Conservation (phyloP, 1,140 invertebrate genomes). For the Choristoneura fumiferana region DNA sequence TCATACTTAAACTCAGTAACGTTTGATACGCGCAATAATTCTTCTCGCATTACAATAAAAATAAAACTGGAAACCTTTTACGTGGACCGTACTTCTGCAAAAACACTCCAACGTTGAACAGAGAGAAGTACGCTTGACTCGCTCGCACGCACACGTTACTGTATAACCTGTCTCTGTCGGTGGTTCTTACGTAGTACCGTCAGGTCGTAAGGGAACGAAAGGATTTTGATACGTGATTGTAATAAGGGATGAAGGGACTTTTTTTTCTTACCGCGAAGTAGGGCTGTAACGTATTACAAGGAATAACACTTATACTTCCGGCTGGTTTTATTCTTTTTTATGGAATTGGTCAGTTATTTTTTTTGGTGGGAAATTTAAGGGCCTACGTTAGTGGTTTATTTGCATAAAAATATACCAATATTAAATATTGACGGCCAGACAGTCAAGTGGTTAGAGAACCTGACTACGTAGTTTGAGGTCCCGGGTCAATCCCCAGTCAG, state of each 20-base stretch:
- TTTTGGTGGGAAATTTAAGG: no score
- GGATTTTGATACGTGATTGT: conserved; percentile 1
- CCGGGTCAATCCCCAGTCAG: no score
- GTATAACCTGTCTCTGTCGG: neutral
- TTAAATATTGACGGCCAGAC: no score
- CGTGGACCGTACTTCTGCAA: conserved; percentile 10
- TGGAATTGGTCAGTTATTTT: neutral
- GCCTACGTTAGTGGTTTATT: no score
- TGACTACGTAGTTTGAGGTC: no score
- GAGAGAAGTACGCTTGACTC: neutral
- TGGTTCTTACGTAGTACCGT: conserved; percentile 12
- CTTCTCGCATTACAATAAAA: conserved; percentile 15
- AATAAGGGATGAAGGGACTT: neutral
- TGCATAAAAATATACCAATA: no score
- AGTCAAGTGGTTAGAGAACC: no score
- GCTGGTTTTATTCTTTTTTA: neutral
- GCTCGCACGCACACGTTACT: neutral
- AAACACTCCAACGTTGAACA: neutral
- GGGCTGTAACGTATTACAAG: neutral
- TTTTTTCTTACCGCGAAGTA: neutral
- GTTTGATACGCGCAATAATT: conserved; percentile 12
- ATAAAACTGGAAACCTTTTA: conserved; percentile 11
- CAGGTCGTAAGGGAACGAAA: conserved; percentile 10
- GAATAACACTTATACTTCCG: conserved; percentile 13
- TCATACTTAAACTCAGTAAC: conserved; percentile 4